Evolutionary conservation across 1,140 invertebrate species (phyloP), one percentile per base, ranked within the genome.

Genomic region (Leptinotarsa defecta): DNA sequence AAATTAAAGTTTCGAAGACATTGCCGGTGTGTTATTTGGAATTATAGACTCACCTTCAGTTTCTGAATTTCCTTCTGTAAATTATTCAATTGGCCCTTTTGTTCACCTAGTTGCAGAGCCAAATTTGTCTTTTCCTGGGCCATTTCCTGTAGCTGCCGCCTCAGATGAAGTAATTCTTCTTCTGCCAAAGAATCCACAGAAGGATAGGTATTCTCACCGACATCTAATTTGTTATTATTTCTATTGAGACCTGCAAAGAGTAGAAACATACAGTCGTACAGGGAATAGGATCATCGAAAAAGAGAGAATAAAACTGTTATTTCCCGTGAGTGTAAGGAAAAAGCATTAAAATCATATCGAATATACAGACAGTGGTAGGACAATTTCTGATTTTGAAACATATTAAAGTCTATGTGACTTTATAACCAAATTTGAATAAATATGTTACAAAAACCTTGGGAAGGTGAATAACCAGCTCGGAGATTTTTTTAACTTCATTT

Each of bases 51-150:
- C 77, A 89, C 88, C 86, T 88, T 88, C 70, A 89, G 74, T 68
- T 87, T 87, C 43, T 85, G 79, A 72, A 89, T 83, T 83, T 89
- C 88, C 20, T 85, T 85, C 79, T 87, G 85, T 61, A 89, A 78
- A 74, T 83, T 81, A 73, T 81, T 82, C 78, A 89, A 80, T 82
- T 89, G 87, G 71, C 82, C 85, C 72, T 88, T 86, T 78, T 88
- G 81, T 76, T 89, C 89, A 4, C 81, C 83, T 68, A 90, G 84
- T 77, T 89, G 86, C 76, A 87, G 83, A 81, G 89, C 87, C 77
- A 90, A 81, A 67, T 84, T 85, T 48, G 82, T 81, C 77, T 90
- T 89, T 75, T 90, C 89, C 65, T 85, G 85, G 43, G 84, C 84
- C 83, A 89, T 82, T 73, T 88, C 87, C 22, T 86, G 85, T 5